These are phyloP conservation scores for Troides aeacus DNA, from an alignment of 2,888 invertebrate genomes.

Conservation along the genomic window DNA sequence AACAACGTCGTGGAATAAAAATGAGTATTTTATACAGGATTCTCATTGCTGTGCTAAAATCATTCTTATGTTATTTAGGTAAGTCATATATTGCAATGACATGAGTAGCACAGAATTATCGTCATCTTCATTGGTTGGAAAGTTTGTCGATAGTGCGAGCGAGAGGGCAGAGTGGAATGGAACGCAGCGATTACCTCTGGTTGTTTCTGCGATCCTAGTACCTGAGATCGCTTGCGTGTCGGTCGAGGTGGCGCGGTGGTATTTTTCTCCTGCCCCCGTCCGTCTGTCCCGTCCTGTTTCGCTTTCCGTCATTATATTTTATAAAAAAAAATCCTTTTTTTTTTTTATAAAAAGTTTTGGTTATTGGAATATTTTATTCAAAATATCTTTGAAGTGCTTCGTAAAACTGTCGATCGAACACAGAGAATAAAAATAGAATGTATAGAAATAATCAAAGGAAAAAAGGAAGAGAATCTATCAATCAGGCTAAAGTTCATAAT, in stretches of 20 bases:
- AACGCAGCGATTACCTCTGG: conserved; percentile 39
- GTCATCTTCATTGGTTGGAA: conserved; percentile 53
- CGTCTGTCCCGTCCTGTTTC: neutral
- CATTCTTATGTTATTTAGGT: conserved; percentile 39
- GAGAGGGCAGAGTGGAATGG: conserved; percentile 48
- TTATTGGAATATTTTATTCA: no score
- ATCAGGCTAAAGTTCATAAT: no score
- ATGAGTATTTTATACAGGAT: conserved; percentile 2
- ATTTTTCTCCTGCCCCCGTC: conserved; percentile 34
- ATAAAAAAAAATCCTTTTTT: neutral
- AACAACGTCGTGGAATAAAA: conserved; percentile 23
- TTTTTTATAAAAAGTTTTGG: neutral
- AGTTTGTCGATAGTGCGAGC: conserved; percentile 55
- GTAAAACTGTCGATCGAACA: no score
- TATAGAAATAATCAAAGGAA: no score
- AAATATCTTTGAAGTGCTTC: no score
- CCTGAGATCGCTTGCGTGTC: conserved; percentile 74
- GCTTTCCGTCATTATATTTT: neutral
- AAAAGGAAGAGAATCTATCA: no score
- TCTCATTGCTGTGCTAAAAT: conserved; percentile 21
- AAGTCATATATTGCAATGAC: conserved; percentile 22
- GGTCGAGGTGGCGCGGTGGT: conserved; percentile 76
- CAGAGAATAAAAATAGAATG: no score
- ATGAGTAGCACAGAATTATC: conserved; percentile 39
- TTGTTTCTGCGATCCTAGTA: conserved; percentile 64